Percentiles rank a stretch among this genome's conserved stretches.
These are phyloP conservation scores for Dendrophyllia cribrosa DNA, from an alignment of 64 coral and sea anemone species.

Conservation along the genomic window DNA sequence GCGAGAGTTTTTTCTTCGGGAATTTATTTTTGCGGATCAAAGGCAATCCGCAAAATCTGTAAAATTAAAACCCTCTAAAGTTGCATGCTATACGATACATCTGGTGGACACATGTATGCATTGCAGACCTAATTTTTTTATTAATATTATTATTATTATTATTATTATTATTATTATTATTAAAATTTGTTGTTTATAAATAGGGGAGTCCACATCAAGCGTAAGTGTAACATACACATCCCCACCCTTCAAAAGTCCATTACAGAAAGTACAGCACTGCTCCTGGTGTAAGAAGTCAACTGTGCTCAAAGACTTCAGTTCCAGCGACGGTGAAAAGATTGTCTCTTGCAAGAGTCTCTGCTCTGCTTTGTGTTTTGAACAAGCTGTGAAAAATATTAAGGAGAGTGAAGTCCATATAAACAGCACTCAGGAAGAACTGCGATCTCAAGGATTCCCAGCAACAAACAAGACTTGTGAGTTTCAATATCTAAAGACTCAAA, in stretches of 20 bases:
- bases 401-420: constrained; percentile 30
- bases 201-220: neutral
- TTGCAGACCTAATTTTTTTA: too few relatives aligned
- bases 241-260: neutral
- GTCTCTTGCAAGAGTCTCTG: constrained; percentile 57
- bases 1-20: too few relatives aligned
- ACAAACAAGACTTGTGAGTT: constrained; percentile 6
- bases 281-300: constrained; percentile 67
- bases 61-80: too few relatives aligned
- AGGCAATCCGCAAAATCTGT: too few relatives aligned
- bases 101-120: too few relatives aligned
- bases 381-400: constrained; percentile 40
- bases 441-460: neutral
- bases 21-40: too few relatives aligned
- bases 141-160: too few relatives aligned
- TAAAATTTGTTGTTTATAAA: neutral
- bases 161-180: too few relatives aligned
- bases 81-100: too few relatives aligned
- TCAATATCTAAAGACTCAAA: neutral
- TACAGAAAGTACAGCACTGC: constrained; percentile 1
- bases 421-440: neutral
- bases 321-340: constrained; percentile 44
- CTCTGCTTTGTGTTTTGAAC: constrained; percentile 61
- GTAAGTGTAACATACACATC: constrained; percentile 5
- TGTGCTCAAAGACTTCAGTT: constrained; percentile 33